These are phyloP conservation scores for Chaetura pelagica DNA, from an alignment of 2,113 vertebrate species.

Conservation along the genomic window DNA sequence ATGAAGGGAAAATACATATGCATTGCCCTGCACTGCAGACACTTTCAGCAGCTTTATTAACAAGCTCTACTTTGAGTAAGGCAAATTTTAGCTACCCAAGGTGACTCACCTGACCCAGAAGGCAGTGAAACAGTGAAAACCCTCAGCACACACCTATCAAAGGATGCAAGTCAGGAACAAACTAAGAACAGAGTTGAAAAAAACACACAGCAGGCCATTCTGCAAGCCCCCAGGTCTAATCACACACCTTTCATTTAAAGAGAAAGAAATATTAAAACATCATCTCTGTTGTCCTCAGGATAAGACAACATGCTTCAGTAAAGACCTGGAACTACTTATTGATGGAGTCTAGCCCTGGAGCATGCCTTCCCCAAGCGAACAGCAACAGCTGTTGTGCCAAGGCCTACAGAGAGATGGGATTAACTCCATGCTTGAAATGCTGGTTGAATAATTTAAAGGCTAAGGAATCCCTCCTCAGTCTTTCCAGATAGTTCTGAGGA, in stretches of 20 bases:
- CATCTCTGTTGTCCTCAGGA: neutral
- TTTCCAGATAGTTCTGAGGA: neutral
- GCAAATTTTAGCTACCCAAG: neutral
- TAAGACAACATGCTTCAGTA: neutral
- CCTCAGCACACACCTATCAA: neutral
- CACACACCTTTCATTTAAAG: neutral
- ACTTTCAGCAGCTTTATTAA: neutral
- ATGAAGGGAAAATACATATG: neutral
- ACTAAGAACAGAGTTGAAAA: neutral
- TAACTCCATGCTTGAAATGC: neutral
- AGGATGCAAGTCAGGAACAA: neutral
- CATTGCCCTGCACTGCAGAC: neutral
- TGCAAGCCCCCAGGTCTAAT: neutral
- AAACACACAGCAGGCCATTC: neutral
- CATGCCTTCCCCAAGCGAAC: neutral
- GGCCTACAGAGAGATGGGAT: neutral
- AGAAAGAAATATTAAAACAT: neutral
- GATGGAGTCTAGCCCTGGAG: neutral
- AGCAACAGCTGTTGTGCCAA: neutral
- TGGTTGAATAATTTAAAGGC: neutral
- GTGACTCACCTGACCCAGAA: neutral
- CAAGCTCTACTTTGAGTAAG: neutral
- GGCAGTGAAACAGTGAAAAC: fast-evolving
- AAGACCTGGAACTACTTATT: neutral
- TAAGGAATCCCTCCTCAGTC: neutral